Base-by-base conservation (phyloP, 1,140 invertebrate species). In the Heliothis virescens region DNA sequence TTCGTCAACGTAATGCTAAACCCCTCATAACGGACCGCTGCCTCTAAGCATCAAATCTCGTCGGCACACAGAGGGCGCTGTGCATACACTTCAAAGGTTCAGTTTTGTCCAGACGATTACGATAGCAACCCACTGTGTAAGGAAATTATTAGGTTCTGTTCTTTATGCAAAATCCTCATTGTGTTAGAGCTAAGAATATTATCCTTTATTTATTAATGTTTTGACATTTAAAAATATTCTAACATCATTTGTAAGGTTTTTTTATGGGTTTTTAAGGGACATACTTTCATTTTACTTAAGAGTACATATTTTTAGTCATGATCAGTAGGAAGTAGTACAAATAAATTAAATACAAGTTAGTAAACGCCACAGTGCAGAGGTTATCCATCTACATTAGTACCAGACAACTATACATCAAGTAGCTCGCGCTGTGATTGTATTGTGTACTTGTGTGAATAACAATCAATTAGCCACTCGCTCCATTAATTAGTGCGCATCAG, bases 1-100 rank as follows among this genome's bases (percentile, higher is more conserved):
- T 26, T 62, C 16, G 72, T 50, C 72, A 52, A 34, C 60, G 11
- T 76, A 63, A 76, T 74, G 48, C 13, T 76, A 76, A 76, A 18
- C 47, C 71, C 34, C 73, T 63, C 48, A 52, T 63, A 62, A 63
- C 47, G 48, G 59, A 16, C 18, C 16, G 18, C 5, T 47, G 62
- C 16, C 34, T 75, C 57, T 74, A 50, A 60, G 26, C 3, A 50
- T 13, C 18, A 74, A 74, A 74, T 74, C 72, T 74, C 34, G 13
- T 48, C 16, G 21, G 59, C 34, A 65, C 73, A 63, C 73, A 76
- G 73, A 63, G 41, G 59, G 59, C 59, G 73, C 47, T 63, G 47
- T 52, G 59, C 59, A 63, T 48, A 76, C 67, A 71, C 59, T 62
- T 60, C 18, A 57, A 12, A 72, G 52, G 16, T 34, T 16, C 3